Conservation (phyloP, 2,888 invertebrate genomes). For the Ennomos erosarius region DNA sequence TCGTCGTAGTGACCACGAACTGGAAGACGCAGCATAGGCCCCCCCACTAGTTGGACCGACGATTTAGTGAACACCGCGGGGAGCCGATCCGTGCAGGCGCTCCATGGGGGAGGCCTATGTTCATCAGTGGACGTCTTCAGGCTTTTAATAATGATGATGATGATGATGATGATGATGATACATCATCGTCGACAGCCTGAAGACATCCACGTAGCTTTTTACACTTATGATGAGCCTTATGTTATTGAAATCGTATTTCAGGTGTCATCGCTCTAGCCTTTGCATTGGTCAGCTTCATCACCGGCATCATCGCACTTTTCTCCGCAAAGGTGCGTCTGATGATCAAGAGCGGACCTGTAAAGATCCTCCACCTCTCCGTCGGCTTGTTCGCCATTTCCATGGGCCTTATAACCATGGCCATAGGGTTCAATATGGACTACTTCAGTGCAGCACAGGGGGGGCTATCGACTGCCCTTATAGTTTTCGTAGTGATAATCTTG, state of each 20-base stretch:
- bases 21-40: too few relatives aligned
- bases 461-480: conserved; percentile 66
- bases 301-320: conserved; percentile 80
- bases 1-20: too few relatives aligned
- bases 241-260: conserved; percentile 46
- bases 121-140: too few relatives aligned
- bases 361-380: conserved; percentile 81
- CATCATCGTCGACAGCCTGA: too few relatives aligned
- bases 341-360: conserved; percentile 77
- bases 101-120: too few relatives aligned
- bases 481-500: conserved; percentile 63
- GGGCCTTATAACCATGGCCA: conserved; percentile 77
- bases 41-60: too few relatives aligned
- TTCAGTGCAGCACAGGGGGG: conserved; percentile 59
- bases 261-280: conserved; percentile 82
- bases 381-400: conserved; percentile 79
- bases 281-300: conserved; percentile 70
- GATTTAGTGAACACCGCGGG: too few relatives aligned
- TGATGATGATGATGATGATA: too few relatives aligned
- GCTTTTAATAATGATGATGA: too few relatives aligned
- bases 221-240: too few relatives aligned
- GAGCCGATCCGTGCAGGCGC: too few relatives aligned
- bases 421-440: conserved; percentile 75
- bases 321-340: conserved; percentile 78
- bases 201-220: too few relatives aligned